Evolutionary conservation across 2,888 invertebrate species (phyloP), one percentile per base, ranked within the genome.

Genomic region (Chydorus sphaericus): DNA sequence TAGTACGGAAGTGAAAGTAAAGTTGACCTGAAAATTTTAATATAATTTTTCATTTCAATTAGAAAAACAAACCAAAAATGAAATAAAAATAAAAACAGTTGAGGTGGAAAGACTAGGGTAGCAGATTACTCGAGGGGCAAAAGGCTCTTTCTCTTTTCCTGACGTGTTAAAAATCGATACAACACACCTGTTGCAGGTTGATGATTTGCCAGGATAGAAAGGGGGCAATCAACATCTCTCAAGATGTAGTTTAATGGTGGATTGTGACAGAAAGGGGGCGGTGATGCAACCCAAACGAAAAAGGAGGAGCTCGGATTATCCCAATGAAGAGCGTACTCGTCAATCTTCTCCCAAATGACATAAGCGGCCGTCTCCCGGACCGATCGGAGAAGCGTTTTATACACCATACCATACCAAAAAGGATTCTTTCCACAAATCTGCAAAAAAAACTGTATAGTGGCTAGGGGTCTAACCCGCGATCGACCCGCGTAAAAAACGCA

Each of bases 201-300:
- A 70, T 90, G 85, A 72, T 88, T 89, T 86, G 90, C 87, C 60
- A 89, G 77, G 67, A 93, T 91, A 53, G 91, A 88, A 61, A 96
- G 76, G 44, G 97, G 97, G 71, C 96, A 96, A 71, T 98, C 97
- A 71, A 94, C 91, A 68, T 96, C 94, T 69, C 93, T 92, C 62
- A 98, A 75, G 63, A 96, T 85, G 70, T 92, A 89, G 71, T 97
- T 94, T 18, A 23, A 31, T 11, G 52, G 52, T 23, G 52, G 36
- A 20, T 52, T 37, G 36, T n/a, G n/a, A 20, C 11, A 30, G 11
- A 31, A 31, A 18, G 51, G 30, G 8, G 52, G 20, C 20, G 36
- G 18, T 26, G 23, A 23, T 3, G 52, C 23, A 14, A 93, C 94
- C 84, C 97, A 94, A 55, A 96, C 87, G 56, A 98, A 80, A 69